A percentile compares a stretch with the other conserved stretches of the same genome.
Conservation (phyloP, 2,113 vertebrate genomes). For the Ictalurus furcatus region DNA sequence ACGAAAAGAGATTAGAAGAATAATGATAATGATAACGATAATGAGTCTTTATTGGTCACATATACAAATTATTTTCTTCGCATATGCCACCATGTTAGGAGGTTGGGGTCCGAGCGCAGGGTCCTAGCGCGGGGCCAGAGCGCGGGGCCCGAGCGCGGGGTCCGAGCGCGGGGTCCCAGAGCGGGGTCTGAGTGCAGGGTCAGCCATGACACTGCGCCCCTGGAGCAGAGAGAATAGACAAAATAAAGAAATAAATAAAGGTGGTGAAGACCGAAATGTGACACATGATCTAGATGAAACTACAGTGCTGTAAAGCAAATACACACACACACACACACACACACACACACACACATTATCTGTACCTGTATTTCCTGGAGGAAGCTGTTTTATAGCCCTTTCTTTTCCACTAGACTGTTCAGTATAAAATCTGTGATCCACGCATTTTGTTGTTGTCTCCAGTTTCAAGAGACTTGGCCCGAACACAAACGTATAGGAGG, state of each 20-base stretch:
- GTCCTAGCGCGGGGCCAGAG: too few species aligned
- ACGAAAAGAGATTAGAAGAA: neutral
- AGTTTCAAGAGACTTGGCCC: neutral
- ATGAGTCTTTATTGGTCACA: too few species aligned
- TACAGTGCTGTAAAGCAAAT: neutral
- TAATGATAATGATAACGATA: too few species aligned
- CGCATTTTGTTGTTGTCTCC: neutral
- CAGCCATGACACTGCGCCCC: too few species aligned
- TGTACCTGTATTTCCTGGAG: neutral
- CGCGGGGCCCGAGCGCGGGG: too few species aligned
- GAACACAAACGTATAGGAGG: neutral
- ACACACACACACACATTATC: neutral
- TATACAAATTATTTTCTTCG: too few species aligned
- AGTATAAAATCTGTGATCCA: neutral
- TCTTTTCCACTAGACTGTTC: neutral
- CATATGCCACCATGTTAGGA: too few species aligned
- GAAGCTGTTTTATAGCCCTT: neutral
- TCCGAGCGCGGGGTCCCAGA: too few species aligned
- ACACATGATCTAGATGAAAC: neutral
- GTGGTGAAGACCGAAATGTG: neutral
- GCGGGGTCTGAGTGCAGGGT: too few species aligned
- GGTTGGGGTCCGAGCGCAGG: too few species aligned
- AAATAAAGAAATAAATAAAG: neutral
- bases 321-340: conserved; percentile 5
- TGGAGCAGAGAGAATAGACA: too few species aligned